These are phyloP conservation scores for Belgica antarctica DNA, from an alignment of 2,888 invertebrate genomes.

Conservation along the genomic window DNA sequence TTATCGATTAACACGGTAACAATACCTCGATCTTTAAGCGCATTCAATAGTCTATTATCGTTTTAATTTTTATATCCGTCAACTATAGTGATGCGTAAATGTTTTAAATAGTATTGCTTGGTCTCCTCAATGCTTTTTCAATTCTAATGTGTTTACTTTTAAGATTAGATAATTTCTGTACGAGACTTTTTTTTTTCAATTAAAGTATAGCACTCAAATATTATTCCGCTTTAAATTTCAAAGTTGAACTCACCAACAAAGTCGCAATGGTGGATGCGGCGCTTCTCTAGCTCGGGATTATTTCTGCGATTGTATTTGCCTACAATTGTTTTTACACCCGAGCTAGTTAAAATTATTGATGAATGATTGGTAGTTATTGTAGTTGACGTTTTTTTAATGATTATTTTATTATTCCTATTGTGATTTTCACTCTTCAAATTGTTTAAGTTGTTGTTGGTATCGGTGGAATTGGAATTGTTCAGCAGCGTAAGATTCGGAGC, in stretches of 20 bases:
- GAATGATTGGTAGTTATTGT: constrained; percentile 49
- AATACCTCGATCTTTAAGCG: no score
- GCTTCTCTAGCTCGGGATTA: constrained; percentile 94
- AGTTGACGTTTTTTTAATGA: constrained; percentile 47
- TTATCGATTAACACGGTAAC: no score
- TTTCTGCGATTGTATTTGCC: constrained; percentile 88
- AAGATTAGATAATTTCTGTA: constrained; percentile 43
- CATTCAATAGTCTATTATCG: no score
- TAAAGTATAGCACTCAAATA: no score
- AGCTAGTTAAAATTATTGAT: constrained; percentile 48
- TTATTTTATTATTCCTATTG: constrained; percentile 45
- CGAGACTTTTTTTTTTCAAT: no score
- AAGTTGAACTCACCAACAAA: constrained; percentile 70
- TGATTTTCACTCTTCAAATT: constrained; percentile 37
- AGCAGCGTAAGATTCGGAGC: constrained; percentile 23
- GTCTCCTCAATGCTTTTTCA: constrained; percentile 33
- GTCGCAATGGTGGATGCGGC: constrained; percentile 94
- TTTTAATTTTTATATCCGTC: no score
- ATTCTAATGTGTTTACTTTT: constrained; percentile 36
- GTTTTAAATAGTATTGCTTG: no score
- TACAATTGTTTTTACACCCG: constrained; percentile 54
- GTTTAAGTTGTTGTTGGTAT: constrained; percentile 43
- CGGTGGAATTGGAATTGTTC: constrained; percentile 45
- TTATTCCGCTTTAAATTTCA: not conserved
- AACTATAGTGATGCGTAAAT: no score